phyloP scores from a whole-genome alignment of 2,113 vertebrate species.

The Potamarius usumacintae region DNA sequence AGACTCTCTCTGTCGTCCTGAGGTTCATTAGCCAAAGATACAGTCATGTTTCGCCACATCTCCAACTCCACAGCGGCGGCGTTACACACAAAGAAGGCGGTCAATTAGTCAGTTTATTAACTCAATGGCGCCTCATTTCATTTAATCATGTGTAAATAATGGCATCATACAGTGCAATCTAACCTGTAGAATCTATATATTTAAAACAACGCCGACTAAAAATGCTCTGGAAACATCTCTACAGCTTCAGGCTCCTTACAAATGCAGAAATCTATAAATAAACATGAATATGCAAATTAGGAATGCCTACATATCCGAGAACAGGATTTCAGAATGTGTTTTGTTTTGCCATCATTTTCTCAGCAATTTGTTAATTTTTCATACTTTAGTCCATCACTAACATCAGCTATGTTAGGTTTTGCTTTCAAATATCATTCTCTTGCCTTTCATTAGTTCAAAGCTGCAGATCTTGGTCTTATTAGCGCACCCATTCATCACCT shows the following conservation, averaged over 20 bases:
- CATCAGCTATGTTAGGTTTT: not conserved
- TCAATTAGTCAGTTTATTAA: slow-evolving; percentile 25
- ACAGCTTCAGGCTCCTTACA: not conserved
- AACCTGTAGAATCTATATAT: not conserved
- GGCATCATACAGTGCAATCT: not conserved
- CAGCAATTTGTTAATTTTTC: not conserved
- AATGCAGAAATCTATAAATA: not conserved
- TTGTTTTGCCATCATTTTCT: not conserved
- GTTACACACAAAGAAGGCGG: not conserved
- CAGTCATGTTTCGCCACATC: not conserved
- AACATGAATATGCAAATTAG: slow-evolving; percentile 4
- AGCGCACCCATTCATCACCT: not conserved
- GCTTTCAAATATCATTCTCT: not conserved
- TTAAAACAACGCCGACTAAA: not conserved
- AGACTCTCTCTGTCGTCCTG: slow-evolving; percentile 26
- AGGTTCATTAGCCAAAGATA: slow-evolving; percentile 21
- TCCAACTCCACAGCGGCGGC: not conserved
- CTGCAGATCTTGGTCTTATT: not conserved
- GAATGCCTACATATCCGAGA: not conserved
- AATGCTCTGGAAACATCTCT: not conserved
- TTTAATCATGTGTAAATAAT: slow-evolving; percentile 19
- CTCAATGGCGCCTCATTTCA: not conserved
- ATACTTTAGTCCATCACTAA: not conserved
- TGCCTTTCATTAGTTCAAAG: not conserved
- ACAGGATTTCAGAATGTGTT: not conserved